These are phyloP conservation scores for Thysanoteuthis rhombus DNA, from an alignment of 2,888 invertebrate species.

Conservation along the genomic window DNA sequence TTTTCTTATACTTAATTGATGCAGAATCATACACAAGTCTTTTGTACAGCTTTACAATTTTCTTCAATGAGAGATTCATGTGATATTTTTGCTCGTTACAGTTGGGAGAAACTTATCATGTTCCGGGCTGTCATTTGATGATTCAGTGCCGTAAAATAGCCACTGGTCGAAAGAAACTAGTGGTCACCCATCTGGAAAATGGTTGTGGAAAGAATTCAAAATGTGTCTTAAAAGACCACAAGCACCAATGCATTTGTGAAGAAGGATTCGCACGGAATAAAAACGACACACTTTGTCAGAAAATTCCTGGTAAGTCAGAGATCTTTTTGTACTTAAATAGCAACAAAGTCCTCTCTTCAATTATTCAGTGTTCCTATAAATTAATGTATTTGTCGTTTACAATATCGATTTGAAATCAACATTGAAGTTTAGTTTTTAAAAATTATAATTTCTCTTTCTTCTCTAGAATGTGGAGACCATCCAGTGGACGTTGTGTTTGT, in stretches of 20 bases:
- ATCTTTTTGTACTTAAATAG: not conserved
- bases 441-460: not conserved
- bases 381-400: no score
- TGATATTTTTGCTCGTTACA: not conserved
- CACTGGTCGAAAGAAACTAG: conserved; percentile 14
- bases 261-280: conserved; percentile 27
- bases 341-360: no score
- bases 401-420: no score
- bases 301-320: conserved; percentile 17
- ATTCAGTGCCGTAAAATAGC: conserved; percentile 26
- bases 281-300: conserved; percentile 16
- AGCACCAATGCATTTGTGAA: conserved; percentile 22
- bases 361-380: no score
- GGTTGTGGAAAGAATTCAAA: conserved; percentile 12
- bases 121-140: conserved; percentile 19
- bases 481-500: conserved; percentile 25
- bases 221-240: conserved; percentile 17
- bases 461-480: conserved; percentile 17
- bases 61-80: not conserved
- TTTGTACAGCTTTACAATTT: not conserved
- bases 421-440: no score
- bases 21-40: not conserved
- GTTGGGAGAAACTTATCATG: conserved; percentile 16
- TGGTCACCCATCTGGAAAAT: not conserved
- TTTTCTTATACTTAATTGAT: not conserved